phyloP scores from a whole-genome alignment of 2,113 vertebrate genomes.

The Heptranchias perlo region DNA sequence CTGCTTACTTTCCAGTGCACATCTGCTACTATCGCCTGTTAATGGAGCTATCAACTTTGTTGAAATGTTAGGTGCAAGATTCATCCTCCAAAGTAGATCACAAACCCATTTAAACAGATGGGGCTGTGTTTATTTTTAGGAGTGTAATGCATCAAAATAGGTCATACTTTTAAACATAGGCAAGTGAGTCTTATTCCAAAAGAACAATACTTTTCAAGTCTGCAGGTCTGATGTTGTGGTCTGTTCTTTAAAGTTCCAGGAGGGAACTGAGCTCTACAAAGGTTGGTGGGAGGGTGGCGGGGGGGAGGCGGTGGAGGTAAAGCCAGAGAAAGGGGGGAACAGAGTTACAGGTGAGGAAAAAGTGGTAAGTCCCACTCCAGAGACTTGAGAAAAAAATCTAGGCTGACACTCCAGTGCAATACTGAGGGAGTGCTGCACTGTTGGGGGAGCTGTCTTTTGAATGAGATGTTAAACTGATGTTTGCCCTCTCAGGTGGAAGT shows the following conservation, averaged over 20 bases:
- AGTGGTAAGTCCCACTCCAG: neutral
- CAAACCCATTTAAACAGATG: slow-evolving; percentile 4
- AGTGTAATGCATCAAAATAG: neutral
- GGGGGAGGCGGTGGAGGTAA: neutral
- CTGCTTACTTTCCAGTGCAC: neutral
- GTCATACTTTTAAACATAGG: neutral
- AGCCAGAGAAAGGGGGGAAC: neutral
- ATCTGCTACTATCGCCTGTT: neutral
- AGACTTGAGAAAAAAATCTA: neutral
- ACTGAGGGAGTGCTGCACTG: neutral
- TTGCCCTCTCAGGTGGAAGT: too few species aligned
- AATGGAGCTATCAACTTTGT: neutral
- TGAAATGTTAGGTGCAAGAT: neutral
- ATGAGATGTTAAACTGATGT: neutral
- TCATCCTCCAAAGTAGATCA: neutral
- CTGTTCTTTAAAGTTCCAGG: neutral
- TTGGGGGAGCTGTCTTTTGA: too few species aligned
- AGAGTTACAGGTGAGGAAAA: neutral
- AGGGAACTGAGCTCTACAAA: neutral
- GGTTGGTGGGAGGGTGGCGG: neutral
- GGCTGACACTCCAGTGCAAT: neutral
- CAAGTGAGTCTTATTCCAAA: neutral
- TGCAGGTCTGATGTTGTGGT: neutral
- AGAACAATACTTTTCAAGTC: neutral
- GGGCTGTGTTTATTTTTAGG: neutral